A percentile compares a stretch with the other conserved stretches of the same genome.
These are phyloP conservation scores for Agriopis marginaria DNA, from an alignment of 2,888 invertebrate species.

Conservation along the genomic window DNA sequence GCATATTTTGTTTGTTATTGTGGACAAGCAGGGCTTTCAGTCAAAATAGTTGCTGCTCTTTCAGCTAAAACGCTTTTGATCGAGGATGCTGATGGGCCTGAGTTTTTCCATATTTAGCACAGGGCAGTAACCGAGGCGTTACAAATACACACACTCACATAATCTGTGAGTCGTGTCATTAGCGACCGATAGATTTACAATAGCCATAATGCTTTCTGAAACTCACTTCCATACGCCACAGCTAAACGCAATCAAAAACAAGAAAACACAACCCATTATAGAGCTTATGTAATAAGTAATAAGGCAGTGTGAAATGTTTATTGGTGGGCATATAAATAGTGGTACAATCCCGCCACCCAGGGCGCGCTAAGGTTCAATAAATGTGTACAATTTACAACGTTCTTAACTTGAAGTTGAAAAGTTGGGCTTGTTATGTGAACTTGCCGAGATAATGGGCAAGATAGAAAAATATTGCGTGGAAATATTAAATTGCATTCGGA, in stretches of 20 bases:
- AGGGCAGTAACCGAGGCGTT: slow-evolving; percentile 39
- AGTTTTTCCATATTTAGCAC: slow-evolving; percentile 13
- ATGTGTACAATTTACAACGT: slow-evolving; percentile 80
- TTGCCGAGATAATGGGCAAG: slow-evolving; percentile 45
- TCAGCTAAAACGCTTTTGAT: neutral
- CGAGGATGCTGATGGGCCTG: neutral
- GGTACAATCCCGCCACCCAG: slow-evolving; percentile 69
- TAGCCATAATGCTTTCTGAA: slow-evolving; percentile 77
- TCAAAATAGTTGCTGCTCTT: too few relatives aligned
- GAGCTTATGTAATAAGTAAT: slow-evolving; percentile 10
- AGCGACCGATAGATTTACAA: slow-evolving; percentile 79
- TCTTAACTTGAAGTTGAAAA: slow-evolving; percentile 79
- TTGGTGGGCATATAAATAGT: slow-evolving; percentile 8
- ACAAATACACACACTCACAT: slow-evolving; percentile 55
- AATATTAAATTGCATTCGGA: slow-evolving; percentile 44
- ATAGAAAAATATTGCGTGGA: slow-evolving; percentile 49
- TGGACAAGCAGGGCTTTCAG: too few relatives aligned
- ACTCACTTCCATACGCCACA: slow-evolving; percentile 59
- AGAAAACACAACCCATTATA: slow-evolving; percentile 11
- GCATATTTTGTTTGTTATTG: too few relatives aligned
- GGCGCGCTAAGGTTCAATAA: slow-evolving; percentile 75
- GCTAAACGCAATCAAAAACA: slow-evolving; percentile 1
- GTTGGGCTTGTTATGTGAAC: slow-evolving; percentile 70
- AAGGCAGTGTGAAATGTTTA: slow-evolving; percentile 29
- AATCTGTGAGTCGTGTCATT: slow-evolving; percentile 72